phyloP scores from a whole-genome alignment of 2,888 invertebrate species.

The Nineta flava region DNA sequence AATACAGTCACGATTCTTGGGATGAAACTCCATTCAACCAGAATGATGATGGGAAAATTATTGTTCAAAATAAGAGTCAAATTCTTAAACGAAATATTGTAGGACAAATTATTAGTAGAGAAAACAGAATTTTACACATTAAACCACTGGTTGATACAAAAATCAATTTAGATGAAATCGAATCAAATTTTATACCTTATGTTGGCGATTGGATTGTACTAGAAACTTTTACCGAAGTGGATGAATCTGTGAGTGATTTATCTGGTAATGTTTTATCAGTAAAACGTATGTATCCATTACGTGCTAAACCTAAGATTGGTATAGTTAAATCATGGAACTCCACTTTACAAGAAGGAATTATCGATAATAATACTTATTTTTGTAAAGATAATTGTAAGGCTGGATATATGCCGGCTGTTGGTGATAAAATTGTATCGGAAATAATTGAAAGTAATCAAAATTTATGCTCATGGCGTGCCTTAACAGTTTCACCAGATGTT shows the following conservation, averaged over 20 bases:
- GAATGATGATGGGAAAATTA: conserved; percentile 15
- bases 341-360: conserved; percentile 22
- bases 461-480: conserved; percentile 39
- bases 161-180: conserved; percentile 43
- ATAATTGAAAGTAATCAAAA: conserved; percentile 58
- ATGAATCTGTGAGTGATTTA: conserved; percentile 34
- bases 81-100: conserved; percentile 21
- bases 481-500: conserved; percentile 27
- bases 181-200: conserved; percentile 46
- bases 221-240: conserved; percentile 41
- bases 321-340: conserved; percentile 29
- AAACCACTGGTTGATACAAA: conserved; percentile 35
- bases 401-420: conserved; percentile 36
- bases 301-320: conserved; percentile 37
- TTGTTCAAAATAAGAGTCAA: conserved; percentile 10
- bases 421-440: conserved; percentile 47
- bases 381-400: conserved; percentile 34
- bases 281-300: conserved; percentile 38
- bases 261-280: conserved; percentile 43
- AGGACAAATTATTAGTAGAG: conserved; percentile 26
- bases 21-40: conserved; percentile 20
- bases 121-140: conserved; percentile 27
- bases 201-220: conserved; percentile 54
- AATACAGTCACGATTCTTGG: conserved; percentile 25
- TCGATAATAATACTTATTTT: conserved; percentile 44